These are phyloP conservation scores for Labroides dimidiatus DNA, from an alignment of 2,797 vertebrate genomes.

Conservation along the genomic window DNA sequence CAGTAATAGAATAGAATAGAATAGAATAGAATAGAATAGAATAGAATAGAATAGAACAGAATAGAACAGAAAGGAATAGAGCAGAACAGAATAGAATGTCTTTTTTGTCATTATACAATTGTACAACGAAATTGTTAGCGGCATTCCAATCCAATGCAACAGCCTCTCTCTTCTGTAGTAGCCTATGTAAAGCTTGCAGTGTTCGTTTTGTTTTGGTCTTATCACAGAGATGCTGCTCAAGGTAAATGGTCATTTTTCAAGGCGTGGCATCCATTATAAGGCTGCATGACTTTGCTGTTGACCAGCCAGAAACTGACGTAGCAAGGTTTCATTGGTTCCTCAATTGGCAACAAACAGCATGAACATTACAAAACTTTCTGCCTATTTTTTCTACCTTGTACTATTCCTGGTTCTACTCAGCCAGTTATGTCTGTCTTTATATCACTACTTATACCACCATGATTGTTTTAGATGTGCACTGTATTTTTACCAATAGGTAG, in stretches of 20 bases:
- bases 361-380: too few species aligned
- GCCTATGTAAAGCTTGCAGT: neutral
- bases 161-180: neutral
- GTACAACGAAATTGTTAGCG: too few species aligned
- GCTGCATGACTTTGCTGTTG: neutral
- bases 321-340: neutral
- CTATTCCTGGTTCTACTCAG: too few species aligned
- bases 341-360: too few species aligned
- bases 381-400: too few species aligned
- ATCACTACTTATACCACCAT: too few species aligned
- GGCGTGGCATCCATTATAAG: neutral
- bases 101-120: slow-evolving; percentile 27
- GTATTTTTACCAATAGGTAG: too few species aligned
- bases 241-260: neutral
- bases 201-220: neutral
- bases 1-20: slow-evolving; percentile 25
- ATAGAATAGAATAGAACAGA: slow-evolving; percentile 11
- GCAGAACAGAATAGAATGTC: slow-evolving; percentile 1
- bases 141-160: slow-evolving; percentile 10
- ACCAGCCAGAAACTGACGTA: neutral
- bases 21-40: slow-evolving; percentile 13
- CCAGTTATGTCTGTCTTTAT: too few species aligned
- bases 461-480: too few species aligned
- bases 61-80: slow-evolving; percentile 26
- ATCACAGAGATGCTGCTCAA: neutral